Percentiles rank a stretch among this genome's conserved stretches.
Evolutionary conservation across 2,113 vertebrate genomes (phyloP).

Genomic region (Ammodramus savannarum): DNA sequence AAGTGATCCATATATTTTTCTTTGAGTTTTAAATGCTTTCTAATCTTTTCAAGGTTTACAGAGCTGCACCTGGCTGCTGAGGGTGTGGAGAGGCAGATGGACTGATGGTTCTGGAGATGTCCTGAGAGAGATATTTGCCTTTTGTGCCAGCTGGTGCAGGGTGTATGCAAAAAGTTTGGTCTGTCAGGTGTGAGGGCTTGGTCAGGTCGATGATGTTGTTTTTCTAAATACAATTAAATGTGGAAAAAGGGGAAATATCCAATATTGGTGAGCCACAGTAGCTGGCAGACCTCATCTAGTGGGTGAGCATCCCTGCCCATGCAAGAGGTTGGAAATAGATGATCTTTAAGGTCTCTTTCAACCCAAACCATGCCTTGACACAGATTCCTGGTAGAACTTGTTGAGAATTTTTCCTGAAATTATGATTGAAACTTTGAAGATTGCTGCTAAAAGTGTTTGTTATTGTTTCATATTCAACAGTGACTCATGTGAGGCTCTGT

Average conservation of each 20-base stretch:
- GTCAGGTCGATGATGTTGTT: not conserved
- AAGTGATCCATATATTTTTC: constrained; percentile 21
- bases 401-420: not conserved
- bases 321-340: not conserved
- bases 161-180: not conserved
- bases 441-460: not conserved
- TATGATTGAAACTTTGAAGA: not conserved
- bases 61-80: not conserved
- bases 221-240: not conserved
- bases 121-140: not conserved
- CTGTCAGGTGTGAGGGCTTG: not conserved
- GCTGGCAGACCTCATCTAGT: not conserved
- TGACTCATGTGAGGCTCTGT: not conserved
- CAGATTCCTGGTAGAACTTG: not conserved
- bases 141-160: not conserved
- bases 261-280: not conserved
- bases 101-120: not conserved
- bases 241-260: not conserved
- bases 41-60: constrained; percentile 6
- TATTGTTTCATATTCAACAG: not conserved
- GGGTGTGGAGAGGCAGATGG: not conserved
- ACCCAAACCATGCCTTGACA: not conserved
- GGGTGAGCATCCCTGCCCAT: not conserved
- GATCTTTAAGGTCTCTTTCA: not conserved
- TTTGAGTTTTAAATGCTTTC: constrained; percentile 16